Conservation (phyloP, 2,797 vertebrate genomes). For the Megaceryle alcyon region DNA sequence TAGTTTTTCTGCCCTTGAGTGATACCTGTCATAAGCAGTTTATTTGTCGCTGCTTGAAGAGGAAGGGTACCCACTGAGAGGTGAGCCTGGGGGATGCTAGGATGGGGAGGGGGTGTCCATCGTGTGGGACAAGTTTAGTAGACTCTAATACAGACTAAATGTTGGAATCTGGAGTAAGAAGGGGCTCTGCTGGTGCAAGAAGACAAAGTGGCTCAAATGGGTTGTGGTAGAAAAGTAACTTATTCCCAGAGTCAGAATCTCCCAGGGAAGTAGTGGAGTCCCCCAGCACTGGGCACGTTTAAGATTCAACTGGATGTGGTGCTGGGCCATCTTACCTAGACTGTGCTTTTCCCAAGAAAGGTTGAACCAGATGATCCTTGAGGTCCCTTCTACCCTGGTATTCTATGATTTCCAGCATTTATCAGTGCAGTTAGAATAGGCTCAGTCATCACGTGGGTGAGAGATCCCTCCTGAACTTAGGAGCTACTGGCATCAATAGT, state of each 20-base stretch:
- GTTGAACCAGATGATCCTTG: neutral
- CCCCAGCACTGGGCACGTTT: neutral
- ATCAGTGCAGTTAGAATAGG: neutral
- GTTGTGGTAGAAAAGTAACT: neutral
- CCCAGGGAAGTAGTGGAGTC: neutral
- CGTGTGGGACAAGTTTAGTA: neutral
- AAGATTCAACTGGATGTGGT: neutral
- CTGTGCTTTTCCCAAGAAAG: neutral
- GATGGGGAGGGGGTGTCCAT: too few relatives aligned
- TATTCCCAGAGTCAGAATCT: neutral
- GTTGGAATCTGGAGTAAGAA: neutral
- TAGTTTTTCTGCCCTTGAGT: neutral
- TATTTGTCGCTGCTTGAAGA: neutral
- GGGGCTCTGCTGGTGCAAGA: neutral
- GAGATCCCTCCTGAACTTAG: neutral
- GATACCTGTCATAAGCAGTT: neutral
- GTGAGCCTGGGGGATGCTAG: neutral
- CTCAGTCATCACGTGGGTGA: neutral
- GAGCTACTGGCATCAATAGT: neutral
- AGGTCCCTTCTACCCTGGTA: neutral
- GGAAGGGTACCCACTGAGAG: neutral
- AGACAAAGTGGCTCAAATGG: neutral
- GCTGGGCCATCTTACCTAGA: neutral
- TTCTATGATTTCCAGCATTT: neutral
- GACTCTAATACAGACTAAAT: neutral